Percentiles rank a stretch among this genome's conserved stretches.
Conservation (phyloP, 2,888 invertebrate species). For the Dione vanillae region DNA sequence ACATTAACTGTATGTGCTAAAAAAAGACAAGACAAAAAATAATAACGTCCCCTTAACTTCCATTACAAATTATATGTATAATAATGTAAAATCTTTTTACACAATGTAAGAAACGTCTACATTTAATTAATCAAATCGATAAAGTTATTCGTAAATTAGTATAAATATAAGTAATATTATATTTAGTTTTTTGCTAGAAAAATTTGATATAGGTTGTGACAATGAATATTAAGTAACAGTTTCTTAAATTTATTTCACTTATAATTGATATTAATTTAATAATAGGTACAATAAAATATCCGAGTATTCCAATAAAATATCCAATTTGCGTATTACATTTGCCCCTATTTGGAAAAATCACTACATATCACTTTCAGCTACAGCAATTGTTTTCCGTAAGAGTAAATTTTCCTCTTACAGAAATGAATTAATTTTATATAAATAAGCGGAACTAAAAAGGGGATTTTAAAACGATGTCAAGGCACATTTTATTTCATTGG, state of each 20-base stretch:
- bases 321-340: too few species aligned
- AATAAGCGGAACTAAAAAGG: constrained; percentile 36
- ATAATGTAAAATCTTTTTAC: not conserved
- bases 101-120: not conserved
- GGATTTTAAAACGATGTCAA: constrained; percentile 61
- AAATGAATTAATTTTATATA: constrained; percentile 35
- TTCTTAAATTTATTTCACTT: too few species aligned
- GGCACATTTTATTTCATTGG: constrained; percentile 55
- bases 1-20: not conserved
- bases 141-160: too few species aligned
- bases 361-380: not conserved
- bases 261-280: too few species aligned
- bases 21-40: not conserved
- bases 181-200: too few species aligned
- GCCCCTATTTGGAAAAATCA: too few species aligned
- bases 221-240: constrained; percentile 3
- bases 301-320: too few species aligned
- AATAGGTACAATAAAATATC: too few species aligned
- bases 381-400: not conserved
- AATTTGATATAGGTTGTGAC: not conserved
- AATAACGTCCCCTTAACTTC: too few species aligned
- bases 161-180: too few species aligned
- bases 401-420: constrained; percentile 44
- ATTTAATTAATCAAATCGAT: too few species aligned
- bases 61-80: constrained; percentile 1